A percentile compares a stretch with the other conserved stretches of the same genome.
Conservation (phyloP, 2,113 vertebrate species). For the Hippocampus comes region DNA sequence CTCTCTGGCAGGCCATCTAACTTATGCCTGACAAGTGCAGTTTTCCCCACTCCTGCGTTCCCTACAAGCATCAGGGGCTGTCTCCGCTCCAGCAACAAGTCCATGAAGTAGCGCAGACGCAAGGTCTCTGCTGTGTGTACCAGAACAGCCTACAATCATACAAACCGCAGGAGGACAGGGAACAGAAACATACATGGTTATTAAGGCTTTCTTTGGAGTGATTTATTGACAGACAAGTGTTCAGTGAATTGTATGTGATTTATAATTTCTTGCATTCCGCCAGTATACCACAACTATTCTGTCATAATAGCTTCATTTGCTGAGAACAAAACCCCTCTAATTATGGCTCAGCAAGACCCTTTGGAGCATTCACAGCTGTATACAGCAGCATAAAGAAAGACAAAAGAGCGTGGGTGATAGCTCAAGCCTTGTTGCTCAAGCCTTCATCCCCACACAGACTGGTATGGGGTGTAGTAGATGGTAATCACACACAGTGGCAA, state of each 20-base stretch:
- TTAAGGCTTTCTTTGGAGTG: conserved; percentile 66
- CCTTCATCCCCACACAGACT: conserved; percentile 68
- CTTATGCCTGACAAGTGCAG: conserved; percentile 63
- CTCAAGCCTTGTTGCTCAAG: conserved; percentile 66
- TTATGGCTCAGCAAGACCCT: conserved; percentile 70
- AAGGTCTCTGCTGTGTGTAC: conserved; percentile 65
- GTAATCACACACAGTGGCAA: conserved; percentile 71
- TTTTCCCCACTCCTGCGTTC: conserved; percentile 73
- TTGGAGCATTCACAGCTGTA: conserved; percentile 71
- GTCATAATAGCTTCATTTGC: conserved; percentile 75
- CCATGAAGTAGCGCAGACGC: conserved; percentile 65
- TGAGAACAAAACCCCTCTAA: conserved; percentile 72
- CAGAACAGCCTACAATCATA: conserved; percentile 67
- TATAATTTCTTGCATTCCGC: conserved; percentile 70
- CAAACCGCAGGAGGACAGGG: conserved; percentile 58
- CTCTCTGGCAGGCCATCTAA: conserved; percentile 68
- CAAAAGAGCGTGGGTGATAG: conserved; percentile 72
- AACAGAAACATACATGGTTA: conserved; percentile 68
- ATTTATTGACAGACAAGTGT: conserved; percentile 74
- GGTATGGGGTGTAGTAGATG: conserved; percentile 60
- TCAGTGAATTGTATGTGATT: conserved; percentile 71
- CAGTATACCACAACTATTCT: conserved; percentile 65
- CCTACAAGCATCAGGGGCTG: conserved; percentile 68
- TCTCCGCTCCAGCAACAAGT: conserved; percentile 73
- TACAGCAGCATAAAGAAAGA: conserved; percentile 63